Evolutionary conservation across 2,797 vertebrate genomes (phyloP), one percentile per base, ranked within the genome.

Genomic region (Sphenopsis melanotis): DNA sequence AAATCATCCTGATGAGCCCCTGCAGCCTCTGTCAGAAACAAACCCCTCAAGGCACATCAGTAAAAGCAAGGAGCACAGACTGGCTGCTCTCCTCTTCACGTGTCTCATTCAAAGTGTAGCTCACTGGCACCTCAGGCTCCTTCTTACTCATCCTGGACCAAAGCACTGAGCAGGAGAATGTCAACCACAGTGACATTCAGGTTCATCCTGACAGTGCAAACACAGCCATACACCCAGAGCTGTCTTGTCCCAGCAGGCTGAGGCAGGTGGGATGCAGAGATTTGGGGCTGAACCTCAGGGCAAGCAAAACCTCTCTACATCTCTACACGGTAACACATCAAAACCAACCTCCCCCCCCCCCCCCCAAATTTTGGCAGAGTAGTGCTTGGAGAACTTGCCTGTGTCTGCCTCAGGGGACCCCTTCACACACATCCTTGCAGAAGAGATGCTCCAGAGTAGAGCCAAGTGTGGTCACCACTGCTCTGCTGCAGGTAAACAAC

Each of bases 141-240:
- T 85, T 23, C 74, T 70, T 22, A 10, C 10, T 56, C 49, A 30
- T 55, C 36, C 57, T 56, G 44, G 65, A 39, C 20, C 49, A 77
- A 26, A 74, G 19, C 6, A 1, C 3, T 22, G 47, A 46, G 27
- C 30, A 68, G 50, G 36, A 55, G 26, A 49, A 34, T 1, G 4
- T 27, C 47, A 74, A 0, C 20, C 10, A 4, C 9, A 0, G 46
- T 2, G 0, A n/a, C n/a, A n/a, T n/a, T n/a, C n/a, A n/a, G n/a
- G 44, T 29, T 90, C 7, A 4, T 12, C 9, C 75, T 53, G 53
- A 8, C 5, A 24, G 39, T 22, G 22, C 27, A 55, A 57, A 44
- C 2, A 5, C 47, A 65, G 53, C 36, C 37, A 9, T 8, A 23
- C 18, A 32, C 5, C 18, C 66, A 36, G 29, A 71, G n/a, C 8